Conservation (phyloP, 2,797 vertebrate genomes). For the Okamejei kenojei region DNA sequence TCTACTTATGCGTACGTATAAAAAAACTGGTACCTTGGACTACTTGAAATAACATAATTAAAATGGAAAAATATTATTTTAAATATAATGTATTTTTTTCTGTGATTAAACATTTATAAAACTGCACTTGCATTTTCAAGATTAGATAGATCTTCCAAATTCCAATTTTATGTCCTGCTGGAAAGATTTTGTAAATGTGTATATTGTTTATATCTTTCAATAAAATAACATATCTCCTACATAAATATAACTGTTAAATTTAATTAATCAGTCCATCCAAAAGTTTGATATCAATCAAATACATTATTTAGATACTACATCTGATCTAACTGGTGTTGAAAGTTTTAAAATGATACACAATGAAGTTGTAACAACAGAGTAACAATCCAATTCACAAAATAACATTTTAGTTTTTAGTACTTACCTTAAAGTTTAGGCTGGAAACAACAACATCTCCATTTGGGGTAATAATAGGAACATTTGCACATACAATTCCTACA, state of each 20-base stretch:
- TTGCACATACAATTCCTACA: constrained; percentile 87
- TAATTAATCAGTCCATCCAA: no score
- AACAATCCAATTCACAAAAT: neutral
- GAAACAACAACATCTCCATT: constrained; percentile 90
- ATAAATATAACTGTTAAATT: no score
- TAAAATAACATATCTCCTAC: no score
- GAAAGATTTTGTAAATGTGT: no score
- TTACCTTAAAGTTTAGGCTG: constrained; percentile 87
- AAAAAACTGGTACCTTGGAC: neutral
- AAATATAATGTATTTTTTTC: neutral
- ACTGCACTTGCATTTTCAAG: neutral
- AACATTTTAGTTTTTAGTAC: constrained; percentile 49
- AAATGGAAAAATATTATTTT: neutral
- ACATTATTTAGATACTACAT: neutral
- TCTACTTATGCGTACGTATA: neutral
- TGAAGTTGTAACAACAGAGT: neutral
- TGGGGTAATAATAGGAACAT: constrained; percentile 92
- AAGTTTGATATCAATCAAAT: no score
- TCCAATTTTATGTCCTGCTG: no score
- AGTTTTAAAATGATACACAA: neutral
- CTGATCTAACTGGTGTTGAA: neutral
- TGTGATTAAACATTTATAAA: neutral
- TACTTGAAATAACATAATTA: neutral
- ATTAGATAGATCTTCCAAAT: neutral
- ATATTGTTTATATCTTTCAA: no score